Percentiles rank a stretch among this genome's conserved stretches.
These are phyloP conservation scores for Euphysa ruthae DNA, from an alignment of 30 jellyfish, hydroid and myxozoan species.

Conservation along the genomic window DNA sequence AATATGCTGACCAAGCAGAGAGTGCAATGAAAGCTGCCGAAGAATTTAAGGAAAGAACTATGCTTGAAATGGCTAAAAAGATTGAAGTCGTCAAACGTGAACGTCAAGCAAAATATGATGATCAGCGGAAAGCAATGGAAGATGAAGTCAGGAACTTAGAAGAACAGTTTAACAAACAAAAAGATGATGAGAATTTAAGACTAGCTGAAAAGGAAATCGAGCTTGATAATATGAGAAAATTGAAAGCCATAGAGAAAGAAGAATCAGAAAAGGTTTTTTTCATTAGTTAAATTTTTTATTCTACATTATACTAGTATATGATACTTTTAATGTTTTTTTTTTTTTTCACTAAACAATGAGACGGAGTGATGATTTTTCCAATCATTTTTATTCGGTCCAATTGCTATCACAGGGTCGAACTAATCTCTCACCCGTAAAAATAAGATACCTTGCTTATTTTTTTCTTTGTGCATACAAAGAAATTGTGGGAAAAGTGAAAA, in stretches of 20 bases:
- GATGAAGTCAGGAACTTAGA: conserved; percentile 66
- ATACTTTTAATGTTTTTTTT: no score
- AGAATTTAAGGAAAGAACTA: conserved; percentile 58
- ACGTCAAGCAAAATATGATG: conserved; percentile 14
- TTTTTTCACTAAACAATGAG: no score
- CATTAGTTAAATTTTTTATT: no score
- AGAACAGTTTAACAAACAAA: conserved; percentile 66
- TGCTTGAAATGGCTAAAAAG: conserved; percentile 80
- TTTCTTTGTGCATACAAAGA: no score
- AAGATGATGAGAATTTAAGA: conserved; percentile 62
- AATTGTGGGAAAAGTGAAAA: no score
- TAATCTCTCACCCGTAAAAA: no score
- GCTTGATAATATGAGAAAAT: conserved; percentile 41
- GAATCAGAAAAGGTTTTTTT: conserved; percentile 46
- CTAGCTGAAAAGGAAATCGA: conserved; percentile 92
- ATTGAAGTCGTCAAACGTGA: conserved; percentile 20
- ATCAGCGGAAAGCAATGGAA: conserved; percentile 34
- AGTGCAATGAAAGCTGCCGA: conserved; percentile 79
- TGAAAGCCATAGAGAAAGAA: conserved; percentile 50
- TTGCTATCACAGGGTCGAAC: no score
- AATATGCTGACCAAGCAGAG: conserved; percentile 74
- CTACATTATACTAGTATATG: no score
- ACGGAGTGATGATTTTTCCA: no score
- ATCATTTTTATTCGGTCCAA: no score
- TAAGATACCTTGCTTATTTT: no score